phyloP scores from a whole-genome alignment of 2,797 vertebrate species.

The Xerus rutilus region DNA sequence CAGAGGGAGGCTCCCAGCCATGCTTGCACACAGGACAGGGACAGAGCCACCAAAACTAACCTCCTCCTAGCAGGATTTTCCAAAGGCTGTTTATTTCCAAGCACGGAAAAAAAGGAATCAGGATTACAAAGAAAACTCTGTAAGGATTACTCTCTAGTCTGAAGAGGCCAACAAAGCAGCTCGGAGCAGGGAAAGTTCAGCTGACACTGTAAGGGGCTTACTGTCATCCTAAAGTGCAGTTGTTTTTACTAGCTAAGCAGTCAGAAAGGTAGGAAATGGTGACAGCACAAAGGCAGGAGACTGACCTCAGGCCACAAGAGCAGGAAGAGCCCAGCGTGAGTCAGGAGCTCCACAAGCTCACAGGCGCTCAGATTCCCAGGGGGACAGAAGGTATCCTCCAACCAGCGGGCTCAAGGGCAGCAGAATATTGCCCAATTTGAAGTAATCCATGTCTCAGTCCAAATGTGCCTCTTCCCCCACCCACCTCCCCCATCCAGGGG shows the following conservation, averaged over 20 bases:
- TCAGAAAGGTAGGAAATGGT: not conserved
- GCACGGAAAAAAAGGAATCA: no score
- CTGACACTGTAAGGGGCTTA: not conserved
- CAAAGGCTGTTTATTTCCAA: not conserved
- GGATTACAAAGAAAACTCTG: not conserved
- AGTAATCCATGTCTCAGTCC: not conserved
- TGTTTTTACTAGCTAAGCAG: not conserved
- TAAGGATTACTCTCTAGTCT: not conserved
- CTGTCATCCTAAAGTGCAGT: not conserved
- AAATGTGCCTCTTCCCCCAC: not conserved
- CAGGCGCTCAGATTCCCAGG: no score
- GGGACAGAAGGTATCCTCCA: not conserved
- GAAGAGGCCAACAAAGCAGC: not conserved
- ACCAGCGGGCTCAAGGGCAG: not conserved
- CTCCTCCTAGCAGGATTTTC: not conserved
- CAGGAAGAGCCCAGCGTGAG: not conserved
- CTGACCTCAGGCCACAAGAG: not conserved
- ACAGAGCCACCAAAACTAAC: not conserved
- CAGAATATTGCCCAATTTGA: not conserved
- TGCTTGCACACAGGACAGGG: not conserved
- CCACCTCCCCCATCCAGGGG: not conserved
- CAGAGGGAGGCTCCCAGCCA: not conserved
- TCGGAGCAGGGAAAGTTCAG: not conserved
- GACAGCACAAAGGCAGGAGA: not conserved
- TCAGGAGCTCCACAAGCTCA: not conserved